Conservation (phyloP, 2,113 vertebrate species). For the Actinemys pallida region DNA sequence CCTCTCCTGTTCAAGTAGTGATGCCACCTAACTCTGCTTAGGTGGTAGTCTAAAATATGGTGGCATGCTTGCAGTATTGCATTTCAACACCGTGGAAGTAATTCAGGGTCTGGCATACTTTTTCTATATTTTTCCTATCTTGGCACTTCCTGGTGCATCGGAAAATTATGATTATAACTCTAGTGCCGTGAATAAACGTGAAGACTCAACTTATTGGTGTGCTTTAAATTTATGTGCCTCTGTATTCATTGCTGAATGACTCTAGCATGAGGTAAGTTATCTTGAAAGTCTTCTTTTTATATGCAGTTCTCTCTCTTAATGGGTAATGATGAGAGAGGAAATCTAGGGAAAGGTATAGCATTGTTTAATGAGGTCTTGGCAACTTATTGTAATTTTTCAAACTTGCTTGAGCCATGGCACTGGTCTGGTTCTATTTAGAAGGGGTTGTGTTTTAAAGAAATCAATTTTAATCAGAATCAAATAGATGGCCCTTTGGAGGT, state of each 20-base stretch:
- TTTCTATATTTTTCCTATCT: neutral
- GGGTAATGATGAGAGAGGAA: neutral
- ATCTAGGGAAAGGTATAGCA: neutral
- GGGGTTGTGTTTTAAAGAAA: neutral
- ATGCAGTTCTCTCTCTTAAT: slow-evolving; percentile 12
- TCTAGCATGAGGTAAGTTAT: slow-evolving; percentile 69
- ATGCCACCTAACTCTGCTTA: neutral
- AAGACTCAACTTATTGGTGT: neutral
- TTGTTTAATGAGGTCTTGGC: slow-evolving; percentile 22
- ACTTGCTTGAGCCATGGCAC: slow-evolving; percentile 23
- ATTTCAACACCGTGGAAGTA: slow-evolving; percentile 37
- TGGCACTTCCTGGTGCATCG: neutral
- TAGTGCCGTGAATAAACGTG: neutral
- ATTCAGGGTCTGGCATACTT: slow-evolving; percentile 22
- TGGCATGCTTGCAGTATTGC: slow-evolving; percentile 21
- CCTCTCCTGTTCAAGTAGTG: neutral
- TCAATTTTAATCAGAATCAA: neutral
- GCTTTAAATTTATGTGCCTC: neutral
- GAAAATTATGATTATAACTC: neutral
- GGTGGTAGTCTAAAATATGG: neutral
- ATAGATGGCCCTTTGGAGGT: neutral
- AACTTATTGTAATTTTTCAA: slow-evolving; percentile 3
- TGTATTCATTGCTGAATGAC: slow-evolving; percentile 31
- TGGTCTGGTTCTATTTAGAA: slow-evolving; percentile 44
- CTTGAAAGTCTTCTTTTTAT: slow-evolving; percentile 33